Base-by-base conservation (phyloP, 2,888 invertebrate genomes). In the Molorchus minor region DNA sequence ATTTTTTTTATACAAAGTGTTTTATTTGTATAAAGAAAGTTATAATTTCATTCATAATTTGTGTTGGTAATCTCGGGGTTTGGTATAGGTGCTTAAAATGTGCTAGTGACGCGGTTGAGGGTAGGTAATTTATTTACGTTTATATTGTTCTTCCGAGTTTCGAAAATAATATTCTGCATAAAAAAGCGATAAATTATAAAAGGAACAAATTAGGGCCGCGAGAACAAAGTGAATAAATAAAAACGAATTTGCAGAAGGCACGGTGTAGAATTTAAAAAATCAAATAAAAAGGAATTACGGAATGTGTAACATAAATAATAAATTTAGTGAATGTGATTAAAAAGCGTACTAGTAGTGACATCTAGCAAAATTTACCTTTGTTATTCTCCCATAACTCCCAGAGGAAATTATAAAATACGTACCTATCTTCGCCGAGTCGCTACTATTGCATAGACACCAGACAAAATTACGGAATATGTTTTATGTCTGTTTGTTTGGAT, bases 381-480 rank as follows among this genome's bases (percentile, higher is more conserved):
- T 70, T 71, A 64, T 68, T 71, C 68, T 58, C 64, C 67, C 60
- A 60, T 65, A 61, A 65, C 65, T 80, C 79, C 80, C 80, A 72
- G 65, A 79, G 80, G 80, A 80, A 80, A 80, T 80, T 80, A 80
- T 77, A 75, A 78, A 79, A 78, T 77, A 76, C 77, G 75, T 69
- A 71, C 71, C 67, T 65, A 66, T 62, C 65, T 68, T 69, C 67
- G 67, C 65, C 63, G 62, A 64, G 65, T 70, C 65, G 62, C 12
- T 67, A 63, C 64, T 59, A 59, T 58, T 55, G 67, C 71, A 72
- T 71, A 71, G 71, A 71, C 69, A 69, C 67, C 60, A 70, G 74
- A 75, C 73, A 75, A 75, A 75, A 76, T 77, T 76, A 76, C 72
- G 70, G 66, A n/a, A 73, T 75, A 64, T 68, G 73, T 70, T 74